Conservation (phyloP, 2,113 vertebrate species). For the Sardina pilchardus region DNA sequence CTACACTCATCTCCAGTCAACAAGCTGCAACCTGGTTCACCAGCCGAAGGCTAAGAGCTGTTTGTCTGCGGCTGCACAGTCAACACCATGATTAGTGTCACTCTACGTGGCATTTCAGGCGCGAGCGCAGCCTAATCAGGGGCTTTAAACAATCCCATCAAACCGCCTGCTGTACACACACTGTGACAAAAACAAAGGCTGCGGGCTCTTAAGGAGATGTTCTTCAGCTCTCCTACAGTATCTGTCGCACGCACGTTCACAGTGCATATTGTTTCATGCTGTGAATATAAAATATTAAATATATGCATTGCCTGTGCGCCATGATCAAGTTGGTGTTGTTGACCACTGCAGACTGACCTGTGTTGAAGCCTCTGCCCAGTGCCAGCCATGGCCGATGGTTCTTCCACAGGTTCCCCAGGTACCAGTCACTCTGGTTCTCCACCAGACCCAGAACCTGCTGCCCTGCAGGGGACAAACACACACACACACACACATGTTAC, state of each 20-base stretch:
- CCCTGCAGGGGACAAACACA: slow-evolving; percentile 69
- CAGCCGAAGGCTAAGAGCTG: background rate
- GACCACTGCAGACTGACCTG: slow-evolving; percentile 71
- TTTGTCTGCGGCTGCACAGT: background rate
- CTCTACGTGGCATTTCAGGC: background rate
- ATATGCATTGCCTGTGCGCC: background rate
- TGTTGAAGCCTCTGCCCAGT: slow-evolving; percentile 94
- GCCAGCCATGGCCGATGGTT: slow-evolving; percentile 98
- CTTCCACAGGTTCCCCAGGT: slow-evolving; percentile 98
- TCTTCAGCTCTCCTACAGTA: too few species aligned
- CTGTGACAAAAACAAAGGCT: background rate
- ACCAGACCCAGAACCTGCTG: slow-evolving; percentile 97
- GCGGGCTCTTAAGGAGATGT: background rate
- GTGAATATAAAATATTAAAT: too few species aligned
- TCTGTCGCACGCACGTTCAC: too few species aligned
- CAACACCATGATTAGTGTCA: background rate
- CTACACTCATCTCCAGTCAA: background rate
- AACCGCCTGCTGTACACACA: background rate
- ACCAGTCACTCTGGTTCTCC: slow-evolving; percentile 99
- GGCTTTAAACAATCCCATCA: background rate
- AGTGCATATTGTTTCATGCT: too few species aligned
- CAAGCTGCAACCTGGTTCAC: background rate
- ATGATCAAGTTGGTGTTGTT: background rate
- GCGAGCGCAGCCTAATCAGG: background rate
- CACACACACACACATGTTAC: background rate